Conservation (phyloP, 2,888 invertebrate species). For the Mechanitis mazaeus region DNA sequence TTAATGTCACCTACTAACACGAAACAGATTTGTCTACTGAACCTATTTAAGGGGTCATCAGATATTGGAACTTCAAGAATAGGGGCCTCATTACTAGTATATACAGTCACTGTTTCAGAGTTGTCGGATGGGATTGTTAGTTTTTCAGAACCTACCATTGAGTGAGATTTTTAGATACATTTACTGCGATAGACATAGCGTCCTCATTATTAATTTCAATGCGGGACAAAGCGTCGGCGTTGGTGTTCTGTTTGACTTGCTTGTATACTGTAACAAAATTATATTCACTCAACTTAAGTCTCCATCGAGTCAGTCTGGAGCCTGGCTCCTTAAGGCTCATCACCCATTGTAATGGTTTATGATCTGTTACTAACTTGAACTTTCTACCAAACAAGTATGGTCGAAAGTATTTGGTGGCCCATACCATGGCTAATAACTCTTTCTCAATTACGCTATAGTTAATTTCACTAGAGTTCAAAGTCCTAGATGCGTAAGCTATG, state of each 20-base stretch:
- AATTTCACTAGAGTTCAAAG: slow-evolving; percentile 26
- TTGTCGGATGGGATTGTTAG: neutral
- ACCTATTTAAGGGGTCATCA: slow-evolving; percentile 24
- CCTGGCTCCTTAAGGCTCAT: too few species aligned
- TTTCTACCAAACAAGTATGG: neutral
- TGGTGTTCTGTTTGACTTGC: too few species aligned
- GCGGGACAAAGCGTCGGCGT: too few species aligned
- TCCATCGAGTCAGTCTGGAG: too few species aligned
- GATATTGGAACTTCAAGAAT: slow-evolving; percentile 21
- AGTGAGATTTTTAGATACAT: too few species aligned
- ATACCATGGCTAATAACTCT: slow-evolving; percentile 43
- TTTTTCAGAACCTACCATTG: too few species aligned
- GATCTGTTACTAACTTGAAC: too few species aligned
- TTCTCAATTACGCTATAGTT: slow-evolving; percentile 38
- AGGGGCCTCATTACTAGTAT: slow-evolving; percentile 12
- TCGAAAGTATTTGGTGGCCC: slow-evolving; percentile 21
- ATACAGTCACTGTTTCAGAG: slow-evolving; percentile 11
- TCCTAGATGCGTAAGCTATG: slow-evolving; percentile 31
- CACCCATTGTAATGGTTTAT: too few species aligned
- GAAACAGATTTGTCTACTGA: slow-evolving; percentile 21
- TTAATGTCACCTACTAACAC: slow-evolving; percentile 24
- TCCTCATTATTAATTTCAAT: neutral
- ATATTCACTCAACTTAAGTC: too few species aligned
- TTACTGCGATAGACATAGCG: neutral
- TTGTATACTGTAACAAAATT: too few species aligned